phyloP scores from a whole-genome alignment of 2,888 invertebrate genomes.

The Dinocampus coccinellae region DNA sequence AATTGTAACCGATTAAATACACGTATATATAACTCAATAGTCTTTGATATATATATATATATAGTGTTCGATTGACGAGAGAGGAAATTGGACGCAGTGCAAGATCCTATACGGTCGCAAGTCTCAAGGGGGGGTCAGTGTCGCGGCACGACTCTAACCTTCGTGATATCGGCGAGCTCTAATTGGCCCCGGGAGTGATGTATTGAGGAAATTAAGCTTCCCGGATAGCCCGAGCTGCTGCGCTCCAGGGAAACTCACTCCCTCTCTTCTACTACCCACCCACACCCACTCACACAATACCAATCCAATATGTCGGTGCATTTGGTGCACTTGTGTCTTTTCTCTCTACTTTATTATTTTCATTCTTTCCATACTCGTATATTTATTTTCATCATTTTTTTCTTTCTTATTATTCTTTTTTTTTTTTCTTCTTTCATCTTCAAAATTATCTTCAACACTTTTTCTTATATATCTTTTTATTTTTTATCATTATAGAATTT shows the following conservation, averaged over 20 bases:
- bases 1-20: neutral
- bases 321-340: conserved; percentile 12
- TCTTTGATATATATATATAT: neutral
- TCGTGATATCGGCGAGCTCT: conserved; percentile 57
- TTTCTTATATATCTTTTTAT: too few relatives aligned
- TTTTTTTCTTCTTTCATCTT: too few relatives aligned
- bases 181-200: conserved; percentile 60
- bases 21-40: neutral
- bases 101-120: conserved; percentile 15
- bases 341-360: neutral
- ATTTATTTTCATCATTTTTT: neutral
- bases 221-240: conserved; percentile 44
- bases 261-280: too few relatives aligned
- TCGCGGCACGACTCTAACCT: conserved; percentile 51
- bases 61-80: neutral
- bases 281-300: too few relatives aligned
- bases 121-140: conserved; percentile 51
- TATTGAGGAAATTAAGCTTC: conserved; percentile 62
- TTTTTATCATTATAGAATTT: too few relatives aligned
- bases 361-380: neutral
- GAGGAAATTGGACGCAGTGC: conserved; percentile 61
- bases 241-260: conserved; percentile 1
- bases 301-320: conserved; percentile 16
- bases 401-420: too few relatives aligned
- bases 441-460: too few relatives aligned